A percentile compares a stretch with the other conserved stretches of the same genome.
Conservation (phyloP, 2,797 vertebrate genomes). For the Glyptemys insculpta region DNA sequence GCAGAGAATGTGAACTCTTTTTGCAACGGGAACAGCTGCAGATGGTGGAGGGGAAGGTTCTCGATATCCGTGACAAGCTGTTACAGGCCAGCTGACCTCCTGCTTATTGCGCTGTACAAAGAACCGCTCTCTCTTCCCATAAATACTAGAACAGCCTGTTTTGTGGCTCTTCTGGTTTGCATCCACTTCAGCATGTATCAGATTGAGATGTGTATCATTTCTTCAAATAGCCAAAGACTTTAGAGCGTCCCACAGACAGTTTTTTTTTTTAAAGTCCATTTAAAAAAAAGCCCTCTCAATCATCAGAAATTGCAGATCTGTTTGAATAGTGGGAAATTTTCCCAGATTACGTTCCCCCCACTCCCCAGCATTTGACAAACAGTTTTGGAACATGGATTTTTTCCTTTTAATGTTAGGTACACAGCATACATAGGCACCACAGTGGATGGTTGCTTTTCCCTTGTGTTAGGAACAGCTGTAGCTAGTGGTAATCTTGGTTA, state of each 20-base stretch:
- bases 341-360: constrained; percentile 3
- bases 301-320: constrained; percentile 54
- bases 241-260: constrained; percentile 11
- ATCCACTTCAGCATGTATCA: accelerated
- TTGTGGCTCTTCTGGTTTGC: accelerated
- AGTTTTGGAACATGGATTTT: constrained; percentile 43
- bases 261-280: constrained; percentile 5
- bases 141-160: accelerated
- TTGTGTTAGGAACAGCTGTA: background rate
- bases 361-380: constrained; percentile 30
- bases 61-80: background rate
- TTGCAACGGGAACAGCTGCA: background rate
- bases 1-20: background rate
- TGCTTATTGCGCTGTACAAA: background rate
- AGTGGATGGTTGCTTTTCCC: constrained; percentile 22
- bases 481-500: constrained; percentile 50
- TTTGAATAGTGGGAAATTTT: constrained; percentile 57
- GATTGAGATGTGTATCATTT: background rate
- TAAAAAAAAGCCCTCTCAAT: constrained; percentile 47
- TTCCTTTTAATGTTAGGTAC: background rate
- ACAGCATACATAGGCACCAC: background rate
- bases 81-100: background rate
- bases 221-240: background rate
- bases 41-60: background rate
- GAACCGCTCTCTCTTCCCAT: background rate